phyloP scores from a whole-genome alignment of 2,113 vertebrate species.

The Psephotus haematonotus region DNA sequence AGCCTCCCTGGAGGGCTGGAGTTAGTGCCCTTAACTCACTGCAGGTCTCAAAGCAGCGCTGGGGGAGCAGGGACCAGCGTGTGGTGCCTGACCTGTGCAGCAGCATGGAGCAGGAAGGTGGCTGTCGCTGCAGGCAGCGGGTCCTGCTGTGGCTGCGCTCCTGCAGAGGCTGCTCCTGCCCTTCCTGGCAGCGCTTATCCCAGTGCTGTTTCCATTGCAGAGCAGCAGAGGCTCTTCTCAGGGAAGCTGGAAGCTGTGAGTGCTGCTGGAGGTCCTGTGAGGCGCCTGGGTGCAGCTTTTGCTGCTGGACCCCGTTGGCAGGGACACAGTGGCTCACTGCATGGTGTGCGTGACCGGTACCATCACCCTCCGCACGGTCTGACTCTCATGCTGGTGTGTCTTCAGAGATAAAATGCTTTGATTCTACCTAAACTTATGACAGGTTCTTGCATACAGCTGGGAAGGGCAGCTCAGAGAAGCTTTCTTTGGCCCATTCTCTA shows the following conservation, averaged over 20 bases:
- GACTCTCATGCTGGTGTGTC: not conserved
- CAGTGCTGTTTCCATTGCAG: rapidly evolving
- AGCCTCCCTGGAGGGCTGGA: not conserved
- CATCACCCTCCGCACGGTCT: not conserved
- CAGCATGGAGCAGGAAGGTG: not conserved
- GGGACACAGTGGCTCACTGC: rapidly evolving
- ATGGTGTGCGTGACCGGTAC: rapidly evolving
- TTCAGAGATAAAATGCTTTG: not conserved
- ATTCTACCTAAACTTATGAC: not conserved
- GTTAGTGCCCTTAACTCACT: not conserved
- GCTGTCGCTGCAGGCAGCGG: not conserved
- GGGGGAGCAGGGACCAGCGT: not conserved
- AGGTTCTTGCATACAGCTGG: not conserved
- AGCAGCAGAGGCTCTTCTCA: not conserved
- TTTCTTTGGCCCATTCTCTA: not conserved
- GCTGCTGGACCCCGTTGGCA: not conserved
- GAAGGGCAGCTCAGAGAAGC: not conserved
- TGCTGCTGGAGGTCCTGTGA: rapidly evolving
- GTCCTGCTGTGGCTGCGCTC: not conserved
- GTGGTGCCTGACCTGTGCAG: not conserved
- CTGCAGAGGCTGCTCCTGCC: not conserved
- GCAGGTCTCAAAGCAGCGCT: not conserved
- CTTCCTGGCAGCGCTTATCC: not conserved
- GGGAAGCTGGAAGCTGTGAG: rapidly evolving
- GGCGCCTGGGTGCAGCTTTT: not conserved